Conservation (phyloP, 2,113 vertebrate species). For the Phrynocephalus versicolor region DNA sequence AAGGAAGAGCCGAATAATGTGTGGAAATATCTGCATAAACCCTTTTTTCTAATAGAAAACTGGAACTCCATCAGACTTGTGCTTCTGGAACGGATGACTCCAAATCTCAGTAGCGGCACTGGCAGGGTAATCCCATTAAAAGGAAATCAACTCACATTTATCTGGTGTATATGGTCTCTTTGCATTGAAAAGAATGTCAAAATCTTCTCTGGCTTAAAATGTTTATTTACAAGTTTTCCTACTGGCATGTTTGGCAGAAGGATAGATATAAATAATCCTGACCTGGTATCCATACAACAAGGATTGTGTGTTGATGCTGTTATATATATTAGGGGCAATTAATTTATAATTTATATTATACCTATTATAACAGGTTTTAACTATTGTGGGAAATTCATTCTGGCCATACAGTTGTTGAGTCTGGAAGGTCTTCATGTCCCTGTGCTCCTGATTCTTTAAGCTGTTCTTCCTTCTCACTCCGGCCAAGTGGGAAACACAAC, state of each 20-base stretch:
- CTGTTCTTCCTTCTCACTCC: no score
- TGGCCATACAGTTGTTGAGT: no score
- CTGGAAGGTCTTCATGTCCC: no score
- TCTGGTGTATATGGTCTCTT: neutral
- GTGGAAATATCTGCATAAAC: conserved; percentile 44
- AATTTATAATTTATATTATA: neutral
- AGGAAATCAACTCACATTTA: conserved; percentile 23
- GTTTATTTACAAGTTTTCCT: conserved; percentile 27
- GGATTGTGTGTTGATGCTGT: neutral
- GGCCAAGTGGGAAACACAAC: no score
- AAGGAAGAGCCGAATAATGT: conserved; percentile 36
- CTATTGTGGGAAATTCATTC: no score
- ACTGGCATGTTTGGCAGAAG: conserved; percentile 6
- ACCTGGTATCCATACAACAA: neutral
- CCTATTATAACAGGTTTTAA: neutral
- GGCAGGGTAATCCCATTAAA: conserved; percentile 37
- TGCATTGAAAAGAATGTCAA: neutral
- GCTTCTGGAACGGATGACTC: conserved; percentile 17
- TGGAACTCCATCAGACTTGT: neutral
- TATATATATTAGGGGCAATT: neutral
- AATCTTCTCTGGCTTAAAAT: conserved; percentile 24
- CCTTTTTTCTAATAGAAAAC: conserved; percentile 39
- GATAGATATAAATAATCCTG: neutral
- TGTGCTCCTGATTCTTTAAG: no score
- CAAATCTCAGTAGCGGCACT: neutral